Percentiles rank a stretch among this genome's conserved stretches.
phyloP scores from a whole-genome alignment of 2,888 invertebrate species.

The Tenthredo notha region DNA sequence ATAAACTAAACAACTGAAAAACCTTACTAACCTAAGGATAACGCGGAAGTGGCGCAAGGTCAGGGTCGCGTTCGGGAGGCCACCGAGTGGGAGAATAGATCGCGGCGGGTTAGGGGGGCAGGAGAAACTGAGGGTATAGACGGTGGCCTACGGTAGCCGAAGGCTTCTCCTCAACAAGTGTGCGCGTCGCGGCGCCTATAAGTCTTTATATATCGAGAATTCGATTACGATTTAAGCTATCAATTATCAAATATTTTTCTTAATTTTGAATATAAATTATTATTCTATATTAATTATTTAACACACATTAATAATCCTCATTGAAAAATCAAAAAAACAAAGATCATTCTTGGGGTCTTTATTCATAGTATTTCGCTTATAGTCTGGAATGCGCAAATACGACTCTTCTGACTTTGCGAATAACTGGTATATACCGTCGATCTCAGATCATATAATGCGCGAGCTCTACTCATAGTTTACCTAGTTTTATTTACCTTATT shows the following conservation, averaged over 20 bases:
- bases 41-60: constrained; percentile 78
- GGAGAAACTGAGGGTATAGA: constrained; percentile 57
- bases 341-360: not conserved
- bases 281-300: not conserved
- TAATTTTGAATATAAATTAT: not conserved
- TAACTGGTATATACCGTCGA: not conserved
- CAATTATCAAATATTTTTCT: not conserved
- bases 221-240: not conserved
- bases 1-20: constrained; percentile 6
- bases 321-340: not conserved
- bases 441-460: not conserved
- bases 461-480: not conserved
- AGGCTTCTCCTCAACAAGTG: constrained; percentile 72
- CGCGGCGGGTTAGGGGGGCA: constrained; percentile 37
- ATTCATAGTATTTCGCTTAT: not conserved
- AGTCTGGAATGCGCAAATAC: not conserved
- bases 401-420: not conserved
- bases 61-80: constrained; percentile 74
- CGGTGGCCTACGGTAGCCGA: constrained; percentile 56
- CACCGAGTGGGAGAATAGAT: constrained; percentile 61
- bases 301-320: not conserved
- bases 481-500: constrained; percentile 4
- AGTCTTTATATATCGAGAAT: constrained; percentile 50
- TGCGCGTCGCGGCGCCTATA: constrained; percentile 66
- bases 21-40: constrained; percentile 69